Base-by-base conservation (phyloP, 1,140 invertebrate species). In the Helicoverpa zea region DNA sequence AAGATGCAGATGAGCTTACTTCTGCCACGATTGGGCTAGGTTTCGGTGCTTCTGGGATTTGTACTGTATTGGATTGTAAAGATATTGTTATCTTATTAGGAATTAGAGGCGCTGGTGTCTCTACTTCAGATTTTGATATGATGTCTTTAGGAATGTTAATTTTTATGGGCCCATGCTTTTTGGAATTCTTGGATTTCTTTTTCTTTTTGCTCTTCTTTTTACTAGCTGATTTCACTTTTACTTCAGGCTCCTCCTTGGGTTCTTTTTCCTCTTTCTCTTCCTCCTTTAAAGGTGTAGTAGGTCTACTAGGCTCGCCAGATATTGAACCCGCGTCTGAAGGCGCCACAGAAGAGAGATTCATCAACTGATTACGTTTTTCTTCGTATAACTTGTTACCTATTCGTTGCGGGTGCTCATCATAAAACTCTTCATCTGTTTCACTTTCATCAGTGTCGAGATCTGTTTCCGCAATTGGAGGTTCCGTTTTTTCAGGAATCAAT, bases 381-480 rank as follows among this genome's bases (percentile, higher is more conserved):
- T 96, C 96, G 29, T 97, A 85, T 64, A 97, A 73, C 90, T 97
- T 97, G 75, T 96, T 97, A 1, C 96, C 97, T 59, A 97, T 88
- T 81, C 95, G 95, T 82, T 98, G 97, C 1, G 98, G 98, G 94
- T 98, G 96, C 84, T 97, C 96, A 89, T 98, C 97, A 89, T 98
- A 98, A 93, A 98, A 98, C 83, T 98, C 97, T 94, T 98, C 97
- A 90, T 98, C 98, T 2, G 97, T 98, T 58, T 97, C 97, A 47
- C 97, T 97, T 89, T 98, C 97, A 30, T 97, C 97, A 0, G 97
- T 98, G 81, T 98, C 97, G 12, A 98, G 95, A 89, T 98, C 98
- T 0, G 97, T 97, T 93, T 98, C 98, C 35, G 95, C 94, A 58
- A 98, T 96, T 10, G 95, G 95, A 10, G 94, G 93, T 84, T 96